These are phyloP conservation scores for Ceyx melanurus DNA, from an alignment of 2,113 vertebrate genomes.

Conservation along the genomic window DNA sequence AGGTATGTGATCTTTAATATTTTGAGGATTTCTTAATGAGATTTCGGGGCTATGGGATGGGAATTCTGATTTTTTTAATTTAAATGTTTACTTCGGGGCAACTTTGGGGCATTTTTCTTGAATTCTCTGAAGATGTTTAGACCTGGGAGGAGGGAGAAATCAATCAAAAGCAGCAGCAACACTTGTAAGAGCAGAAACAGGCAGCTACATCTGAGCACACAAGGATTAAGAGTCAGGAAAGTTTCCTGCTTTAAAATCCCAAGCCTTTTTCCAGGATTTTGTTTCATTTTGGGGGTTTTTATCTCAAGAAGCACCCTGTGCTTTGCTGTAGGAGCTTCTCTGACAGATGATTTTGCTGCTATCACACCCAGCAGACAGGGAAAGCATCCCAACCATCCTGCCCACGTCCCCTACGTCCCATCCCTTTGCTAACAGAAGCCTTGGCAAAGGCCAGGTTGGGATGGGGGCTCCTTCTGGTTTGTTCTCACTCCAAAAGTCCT, in stretches of 20 bases:
- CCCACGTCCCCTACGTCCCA: neutral
- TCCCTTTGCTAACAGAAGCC: neutral
- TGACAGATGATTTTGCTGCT: neutral
- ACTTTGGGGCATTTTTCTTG: neutral
- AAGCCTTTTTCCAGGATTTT: neutral
- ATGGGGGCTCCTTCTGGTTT: neutral
- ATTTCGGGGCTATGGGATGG: neutral
- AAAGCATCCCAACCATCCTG: neutral
- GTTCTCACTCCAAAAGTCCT: neutral
- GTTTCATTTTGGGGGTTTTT: neutral
- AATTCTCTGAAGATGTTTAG: neutral
- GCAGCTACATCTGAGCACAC: neutral
- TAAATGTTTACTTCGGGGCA: neutral
- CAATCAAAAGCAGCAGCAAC: neutral
- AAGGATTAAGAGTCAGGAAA: neutral
- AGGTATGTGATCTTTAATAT: slow-evolving; percentile 4
- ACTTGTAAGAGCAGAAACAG: neutral
- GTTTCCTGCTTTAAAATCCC: neutral
- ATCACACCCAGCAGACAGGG: neutral
- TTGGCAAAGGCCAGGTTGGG: neutral
- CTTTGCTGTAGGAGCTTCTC: neutral
- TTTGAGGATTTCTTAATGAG: slow-evolving; percentile 28
- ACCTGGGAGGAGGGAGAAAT: neutral
- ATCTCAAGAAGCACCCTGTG: neutral
- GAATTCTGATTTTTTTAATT: slow-evolving; percentile 1